These are phyloP conservation scores for Myopa tessellatipennis DNA, from an alignment of 2,888 invertebrate genomes.

Conservation along the genomic window DNA sequence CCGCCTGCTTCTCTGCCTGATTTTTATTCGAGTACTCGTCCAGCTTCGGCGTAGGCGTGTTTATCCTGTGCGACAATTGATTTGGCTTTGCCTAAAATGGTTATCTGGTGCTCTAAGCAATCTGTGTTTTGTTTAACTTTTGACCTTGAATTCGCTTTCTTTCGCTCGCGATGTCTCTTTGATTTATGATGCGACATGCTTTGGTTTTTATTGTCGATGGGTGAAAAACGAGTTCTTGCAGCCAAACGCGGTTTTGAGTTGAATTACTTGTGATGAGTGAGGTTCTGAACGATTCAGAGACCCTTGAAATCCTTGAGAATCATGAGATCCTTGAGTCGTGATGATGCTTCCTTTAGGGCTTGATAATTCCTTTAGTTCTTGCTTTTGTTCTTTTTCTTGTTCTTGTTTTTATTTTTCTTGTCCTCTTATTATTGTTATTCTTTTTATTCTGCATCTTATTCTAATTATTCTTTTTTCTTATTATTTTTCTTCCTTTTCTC, in stretches of 20 bases:
- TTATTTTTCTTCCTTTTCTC: too few relatives aligned
- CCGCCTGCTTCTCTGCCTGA: background rate
- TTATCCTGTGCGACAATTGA: background rate
- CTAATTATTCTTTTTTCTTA: too few relatives aligned
- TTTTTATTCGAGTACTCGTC: conserved; percentile 1
- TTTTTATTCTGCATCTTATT: too few relatives aligned
- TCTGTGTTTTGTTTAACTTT: background rate
- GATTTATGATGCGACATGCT: background rate
- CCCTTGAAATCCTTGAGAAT: too few relatives aligned
- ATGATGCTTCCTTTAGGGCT: too few relatives aligned
- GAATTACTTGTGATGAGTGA: background rate
- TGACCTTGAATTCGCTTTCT: background rate
- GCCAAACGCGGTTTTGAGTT: background rate
- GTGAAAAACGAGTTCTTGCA: background rate
- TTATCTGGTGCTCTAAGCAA: background rate
- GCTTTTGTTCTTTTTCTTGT: too few relatives aligned
- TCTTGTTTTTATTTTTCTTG: too few relatives aligned
- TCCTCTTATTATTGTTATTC: too few relatives aligned
- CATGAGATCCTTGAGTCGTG: too few relatives aligned
- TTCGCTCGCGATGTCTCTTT: background rate
- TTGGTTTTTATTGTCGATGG: background rate
- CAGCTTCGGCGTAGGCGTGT: background rate
- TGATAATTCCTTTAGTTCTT: too few relatives aligned
- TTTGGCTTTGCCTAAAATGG: background rate
- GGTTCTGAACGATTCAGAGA: background rate